phyloP scores from a whole-genome alignment of 1,140 invertebrate species.

The Pararge aegeria region DNA sequence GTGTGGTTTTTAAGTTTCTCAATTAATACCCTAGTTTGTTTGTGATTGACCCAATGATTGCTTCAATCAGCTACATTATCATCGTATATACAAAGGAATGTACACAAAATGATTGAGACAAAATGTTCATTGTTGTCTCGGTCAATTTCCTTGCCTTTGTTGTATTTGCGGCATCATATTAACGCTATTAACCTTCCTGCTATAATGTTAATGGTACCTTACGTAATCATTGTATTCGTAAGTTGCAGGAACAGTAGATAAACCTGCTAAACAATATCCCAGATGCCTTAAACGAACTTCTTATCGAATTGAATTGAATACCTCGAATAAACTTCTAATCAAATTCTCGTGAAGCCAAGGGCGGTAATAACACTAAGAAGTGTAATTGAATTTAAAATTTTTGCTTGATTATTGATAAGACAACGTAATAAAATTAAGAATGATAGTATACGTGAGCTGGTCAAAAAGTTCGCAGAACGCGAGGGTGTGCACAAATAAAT shows the following conservation, averaged over 20 bases:
- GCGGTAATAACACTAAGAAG: too few species aligned
- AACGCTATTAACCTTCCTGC: neutral
- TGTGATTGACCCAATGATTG: neutral
- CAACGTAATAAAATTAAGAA: too few species aligned
- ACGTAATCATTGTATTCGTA: neutral
- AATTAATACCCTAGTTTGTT: conserved; percentile 3
- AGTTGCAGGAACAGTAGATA: neutral
- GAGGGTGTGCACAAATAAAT: too few species aligned
- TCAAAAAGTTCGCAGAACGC: too few species aligned
- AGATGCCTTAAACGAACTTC: too few species aligned
- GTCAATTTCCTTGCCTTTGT: neutral
- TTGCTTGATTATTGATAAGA: too few species aligned
- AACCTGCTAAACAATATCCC: neutral
- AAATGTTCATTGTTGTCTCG: conserved; percentile 8
- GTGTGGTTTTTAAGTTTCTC: neutral
- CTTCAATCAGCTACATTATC: neutral
- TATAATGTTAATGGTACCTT: neutral
- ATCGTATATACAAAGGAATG: neutral
- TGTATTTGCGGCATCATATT: neutral
- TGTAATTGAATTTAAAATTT: too few species aligned
- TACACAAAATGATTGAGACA: conserved; percentile 6
- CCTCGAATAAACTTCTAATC: too few species aligned
- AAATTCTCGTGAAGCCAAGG: too few species aligned
- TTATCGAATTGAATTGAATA: too few species aligned
- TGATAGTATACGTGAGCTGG: too few species aligned